Evolutionary conservation across 1,140 invertebrate genomes (phyloP).

Genomic region (Musca vetustissima): DNA sequence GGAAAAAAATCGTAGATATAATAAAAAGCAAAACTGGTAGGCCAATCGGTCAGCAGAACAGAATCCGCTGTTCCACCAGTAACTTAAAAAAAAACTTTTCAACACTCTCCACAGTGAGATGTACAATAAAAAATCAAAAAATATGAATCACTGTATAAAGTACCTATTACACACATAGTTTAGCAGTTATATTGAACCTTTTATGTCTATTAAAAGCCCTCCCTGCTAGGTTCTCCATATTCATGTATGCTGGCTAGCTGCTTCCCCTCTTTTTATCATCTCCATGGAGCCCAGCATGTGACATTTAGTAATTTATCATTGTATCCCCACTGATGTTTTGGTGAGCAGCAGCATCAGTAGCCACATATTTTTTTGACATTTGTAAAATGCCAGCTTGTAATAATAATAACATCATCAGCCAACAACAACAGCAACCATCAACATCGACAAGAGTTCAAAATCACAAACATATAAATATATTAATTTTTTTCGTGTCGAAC

Average conservation of each 20-base stretch:
- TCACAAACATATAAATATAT: neutral
- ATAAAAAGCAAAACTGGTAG: conserved; percentile 15
- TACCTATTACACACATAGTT: too few species aligned
- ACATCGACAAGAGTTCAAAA: too few species aligned
- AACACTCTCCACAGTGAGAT: too few species aligned
- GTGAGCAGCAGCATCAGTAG: conserved; percentile 10
- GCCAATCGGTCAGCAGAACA: conserved; percentile 3
- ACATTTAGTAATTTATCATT: conserved; percentile 21
- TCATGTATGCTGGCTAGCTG: too few species aligned
- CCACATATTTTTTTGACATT: conserved; percentile 9
- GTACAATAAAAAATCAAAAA: too few species aligned
- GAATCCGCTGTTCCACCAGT: too few species aligned
- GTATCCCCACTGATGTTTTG: neutral
- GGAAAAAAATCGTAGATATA: neutral
- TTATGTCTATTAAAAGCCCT: too few species aligned
- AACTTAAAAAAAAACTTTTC: too few species aligned
- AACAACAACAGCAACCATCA: neutral
- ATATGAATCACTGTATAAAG: too few species aligned
- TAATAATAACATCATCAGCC: conserved; percentile 1
- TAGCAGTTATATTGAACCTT: too few species aligned
- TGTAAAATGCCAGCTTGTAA: conserved; percentile 16
- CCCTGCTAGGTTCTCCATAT: too few species aligned
- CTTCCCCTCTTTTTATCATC: too few species aligned
- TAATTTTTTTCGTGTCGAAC: neutral
- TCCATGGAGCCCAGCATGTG: conserved; percentile 3